A percentile compares a stretch with the other conserved stretches of the same genome.
Conservation (phyloP, 2,888 invertebrate species). For the Drosophila macrospina region DNA sequence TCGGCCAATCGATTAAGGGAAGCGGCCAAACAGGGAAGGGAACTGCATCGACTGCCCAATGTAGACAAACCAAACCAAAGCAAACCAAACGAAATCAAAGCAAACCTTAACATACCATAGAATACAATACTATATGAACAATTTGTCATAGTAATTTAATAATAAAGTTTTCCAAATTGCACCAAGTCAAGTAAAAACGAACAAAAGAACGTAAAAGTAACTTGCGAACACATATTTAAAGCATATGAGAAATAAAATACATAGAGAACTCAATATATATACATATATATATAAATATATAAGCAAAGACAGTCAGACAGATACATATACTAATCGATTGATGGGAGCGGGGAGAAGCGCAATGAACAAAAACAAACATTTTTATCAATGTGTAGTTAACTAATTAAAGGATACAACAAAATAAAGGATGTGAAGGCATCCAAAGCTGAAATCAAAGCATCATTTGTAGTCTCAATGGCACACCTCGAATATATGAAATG, state of each 20-base stretch:
- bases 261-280: slow-evolving; percentile 17
- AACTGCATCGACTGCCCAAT: slow-evolving; percentile 42
- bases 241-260: slow-evolving; percentile 61
- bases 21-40: not conserved
- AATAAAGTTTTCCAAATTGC: slow-evolving; percentile 49
- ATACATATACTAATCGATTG: slow-evolving; percentile 15
- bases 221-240: slow-evolving; percentile 48
- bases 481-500: slow-evolving; percentile 30
- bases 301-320: slow-evolving; percentile 1
- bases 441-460: slow-evolving; percentile 76
- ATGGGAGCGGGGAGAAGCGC: slow-evolving; percentile 26
- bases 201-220: slow-evolving; percentile 15
- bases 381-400: slow-evolving; percentile 63
- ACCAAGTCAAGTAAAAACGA: slow-evolving; percentile 49
- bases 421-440: slow-evolving; percentile 7
- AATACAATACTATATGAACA: slow-evolving; percentile 1
- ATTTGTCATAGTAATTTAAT: slow-evolving; percentile 7
- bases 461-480: slow-evolving; percentile 72
- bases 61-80: not conserved
- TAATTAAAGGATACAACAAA: slow-evolving; percentile 28
- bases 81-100: not conserved
- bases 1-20: slow-evolving; percentile 8
- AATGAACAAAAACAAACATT: slow-evolving; percentile 43
- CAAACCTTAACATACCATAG: not conserved
- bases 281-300: not conserved